These are phyloP conservation scores for Eurosta solidaginis DNA, from an alignment of 1,140 invertebrate genomes.

Conservation along the genomic window DNA sequence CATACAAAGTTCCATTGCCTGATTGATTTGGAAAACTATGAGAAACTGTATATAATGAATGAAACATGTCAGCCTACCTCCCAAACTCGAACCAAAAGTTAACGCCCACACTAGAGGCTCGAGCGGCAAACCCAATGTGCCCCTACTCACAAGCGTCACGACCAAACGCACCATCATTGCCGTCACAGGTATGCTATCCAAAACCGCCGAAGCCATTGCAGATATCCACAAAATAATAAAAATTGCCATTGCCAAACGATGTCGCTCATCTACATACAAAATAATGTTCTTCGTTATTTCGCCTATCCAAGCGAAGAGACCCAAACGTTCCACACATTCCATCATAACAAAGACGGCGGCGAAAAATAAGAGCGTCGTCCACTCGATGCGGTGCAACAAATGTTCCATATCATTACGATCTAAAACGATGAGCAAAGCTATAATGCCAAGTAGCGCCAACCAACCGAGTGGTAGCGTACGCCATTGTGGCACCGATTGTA, in stretches of 20 bases:
- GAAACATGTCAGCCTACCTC: conserved; percentile 63
- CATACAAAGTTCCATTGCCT: conserved; percentile 83
- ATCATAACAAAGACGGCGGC: conserved; percentile 81
- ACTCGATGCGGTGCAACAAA: conserved; percentile 75
- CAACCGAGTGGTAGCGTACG: conserved; percentile 71
- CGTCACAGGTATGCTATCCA: conserved; percentile 83
- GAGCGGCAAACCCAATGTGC: conserved; percentile 67
- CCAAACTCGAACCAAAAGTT: conserved; percentile 77
- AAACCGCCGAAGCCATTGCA: conserved; percentile 75
- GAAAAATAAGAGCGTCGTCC: conserved; percentile 81
- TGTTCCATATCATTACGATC: conserved; percentile 70
- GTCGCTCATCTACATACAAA: conserved; percentile 65
- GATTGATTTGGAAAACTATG: conserved; percentile 40
- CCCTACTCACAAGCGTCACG: conserved; percentile 66
- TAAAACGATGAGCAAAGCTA: conserved; percentile 70
- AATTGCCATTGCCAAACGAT: conserved; percentile 72
- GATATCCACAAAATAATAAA: conserved; percentile 77
- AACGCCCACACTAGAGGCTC: conserved; percentile 76
- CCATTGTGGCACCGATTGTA: conserved; percentile 70
- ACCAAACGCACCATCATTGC: conserved; percentile 82
- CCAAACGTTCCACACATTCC: conserved; percentile 74
- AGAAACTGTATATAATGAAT: background rate
- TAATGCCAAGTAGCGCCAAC: conserved; percentile 74
- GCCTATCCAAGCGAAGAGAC: conserved; percentile 74
- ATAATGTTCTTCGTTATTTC: conserved; percentile 70